Conservation (phyloP, 2,113 vertebrate genomes). For the Pterophyllum scalare region DNA sequence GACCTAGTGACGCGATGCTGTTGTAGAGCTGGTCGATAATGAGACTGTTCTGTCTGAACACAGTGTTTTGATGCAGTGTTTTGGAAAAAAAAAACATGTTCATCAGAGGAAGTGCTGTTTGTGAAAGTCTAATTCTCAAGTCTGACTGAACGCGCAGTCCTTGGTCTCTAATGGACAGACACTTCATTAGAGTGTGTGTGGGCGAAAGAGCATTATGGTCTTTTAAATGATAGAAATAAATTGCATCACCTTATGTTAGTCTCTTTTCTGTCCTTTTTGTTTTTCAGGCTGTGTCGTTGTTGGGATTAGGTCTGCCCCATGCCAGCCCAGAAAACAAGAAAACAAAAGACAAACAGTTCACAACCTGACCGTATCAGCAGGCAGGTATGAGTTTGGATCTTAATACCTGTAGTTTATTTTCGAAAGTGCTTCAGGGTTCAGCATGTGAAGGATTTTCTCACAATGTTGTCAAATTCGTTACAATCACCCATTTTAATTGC, state of each 20-base stretch:
- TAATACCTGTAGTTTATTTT: neutral
- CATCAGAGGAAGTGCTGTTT: constrained; percentile 13
- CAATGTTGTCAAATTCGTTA: neutral
- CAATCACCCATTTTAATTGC: neutral
- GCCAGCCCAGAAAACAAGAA: constrained; percentile 9
- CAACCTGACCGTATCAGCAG: constrained; percentile 1
- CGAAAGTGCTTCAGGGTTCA: neutral
- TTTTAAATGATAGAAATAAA: constrained; percentile 26
- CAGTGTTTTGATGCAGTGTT: constrained; percentile 18
- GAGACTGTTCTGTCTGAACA: constrained; percentile 16
- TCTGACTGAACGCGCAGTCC: constrained; percentile 21
- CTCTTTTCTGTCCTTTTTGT: neutral
- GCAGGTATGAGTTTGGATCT: constrained; percentile 21
- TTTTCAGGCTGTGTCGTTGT: constrained; percentile 21
- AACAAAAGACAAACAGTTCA: neutral
- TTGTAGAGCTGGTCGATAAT: constrained; percentile 7
- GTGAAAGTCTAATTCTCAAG: constrained; percentile 6
- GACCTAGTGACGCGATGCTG: neutral
- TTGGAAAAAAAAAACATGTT: constrained; percentile 17
- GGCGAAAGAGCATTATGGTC: constrained; percentile 30
- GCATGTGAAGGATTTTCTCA: neutral
- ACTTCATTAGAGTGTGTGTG: constrained; percentile 47
- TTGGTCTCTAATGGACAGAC: constrained; percentile 23
- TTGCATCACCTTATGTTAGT: neutral
- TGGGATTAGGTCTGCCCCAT: constrained; percentile 26